Evolutionary conservation across 2,113 vertebrate genomes (phyloP).

Genomic region (Solea solea): DNA sequence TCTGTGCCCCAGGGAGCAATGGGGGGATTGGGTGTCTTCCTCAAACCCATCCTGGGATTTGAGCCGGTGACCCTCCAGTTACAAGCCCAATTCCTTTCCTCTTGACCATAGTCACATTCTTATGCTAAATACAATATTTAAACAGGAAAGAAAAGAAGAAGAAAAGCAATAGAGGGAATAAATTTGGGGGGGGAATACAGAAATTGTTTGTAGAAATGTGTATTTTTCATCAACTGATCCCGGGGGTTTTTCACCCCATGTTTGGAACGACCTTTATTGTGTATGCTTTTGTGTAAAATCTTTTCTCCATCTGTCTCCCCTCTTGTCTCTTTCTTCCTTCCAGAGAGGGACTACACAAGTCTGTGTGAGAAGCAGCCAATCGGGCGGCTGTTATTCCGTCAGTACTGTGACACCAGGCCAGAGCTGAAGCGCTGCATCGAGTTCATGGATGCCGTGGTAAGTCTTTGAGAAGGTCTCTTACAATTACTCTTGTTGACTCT

Average conservation of each 20-base stretch:
- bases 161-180: no score
- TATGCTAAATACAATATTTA: neutral
- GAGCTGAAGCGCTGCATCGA: slow-evolving; percentile 87
- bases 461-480: slow-evolving; percentile 37
- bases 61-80: no score
- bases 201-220: neutral
- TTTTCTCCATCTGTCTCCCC: neutral
- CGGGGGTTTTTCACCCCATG: no score
- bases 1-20: no score
- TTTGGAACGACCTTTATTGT: neutral
- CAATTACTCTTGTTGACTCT: neutral
- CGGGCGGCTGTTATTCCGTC: slow-evolving; percentile 90
- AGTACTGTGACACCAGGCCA: slow-evolving; percentile 88
- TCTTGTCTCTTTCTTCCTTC: neutral
- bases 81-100: no score
- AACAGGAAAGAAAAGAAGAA: neutral
- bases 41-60: no score
- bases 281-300: neutral
- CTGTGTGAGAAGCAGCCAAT: slow-evolving; percentile 93
- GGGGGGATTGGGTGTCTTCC: no score
- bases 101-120: no score
- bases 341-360: slow-evolving; percentile 89
- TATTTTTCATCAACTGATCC: no score
- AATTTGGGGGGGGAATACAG: neutral
- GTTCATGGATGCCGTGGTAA: slow-evolving; percentile 93